Evolutionary conservation across 2,797 vertebrate species (phyloP).

Genomic region (Hipposideros larvatus): DNA sequence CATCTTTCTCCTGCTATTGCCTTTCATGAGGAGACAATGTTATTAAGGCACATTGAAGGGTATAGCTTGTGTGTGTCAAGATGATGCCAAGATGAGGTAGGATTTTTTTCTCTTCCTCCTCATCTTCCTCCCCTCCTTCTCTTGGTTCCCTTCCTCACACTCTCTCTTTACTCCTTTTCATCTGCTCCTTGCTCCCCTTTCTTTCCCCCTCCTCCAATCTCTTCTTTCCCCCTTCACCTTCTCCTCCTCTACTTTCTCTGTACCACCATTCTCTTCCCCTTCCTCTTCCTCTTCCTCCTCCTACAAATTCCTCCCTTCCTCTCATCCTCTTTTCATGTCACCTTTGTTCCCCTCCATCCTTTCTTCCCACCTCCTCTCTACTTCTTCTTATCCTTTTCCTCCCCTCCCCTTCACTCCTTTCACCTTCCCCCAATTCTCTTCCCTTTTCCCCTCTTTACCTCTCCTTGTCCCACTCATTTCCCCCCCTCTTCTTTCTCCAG

Average conservation of each 20-base stretch:
- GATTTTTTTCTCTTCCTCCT: background rate
- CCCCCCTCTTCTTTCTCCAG: background rate
- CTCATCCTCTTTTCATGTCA: background rate
- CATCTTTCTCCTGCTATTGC: background rate
- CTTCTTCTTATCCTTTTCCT: background rate
- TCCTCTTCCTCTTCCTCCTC: background rate
- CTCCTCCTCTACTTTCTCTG: background rate
- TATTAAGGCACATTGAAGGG: background rate
- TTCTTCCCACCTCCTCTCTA: background rate
- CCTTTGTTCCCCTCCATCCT: background rate
- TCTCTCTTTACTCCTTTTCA: background rate
- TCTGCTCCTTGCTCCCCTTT: background rate
- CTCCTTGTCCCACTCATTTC: background rate
- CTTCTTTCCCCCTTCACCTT: background rate
- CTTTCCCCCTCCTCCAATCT: background rate
- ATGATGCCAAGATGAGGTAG: conserved; percentile 1
- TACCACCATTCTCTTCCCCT: background rate
- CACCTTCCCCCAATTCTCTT: background rate
- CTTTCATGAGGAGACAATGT: conserved; percentile 26
- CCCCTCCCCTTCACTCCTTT: background rate
- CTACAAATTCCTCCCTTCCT: background rate
- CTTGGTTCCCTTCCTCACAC: background rate
- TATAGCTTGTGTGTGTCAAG: background rate
- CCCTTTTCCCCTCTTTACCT: background rate
- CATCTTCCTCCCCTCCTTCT: background rate